A percentile compares a stretch with the other conserved stretches of the same genome.
phyloP scores from a whole-genome alignment of 1,140 invertebrate species.

The Anoplolepis gracilipes region DNA sequence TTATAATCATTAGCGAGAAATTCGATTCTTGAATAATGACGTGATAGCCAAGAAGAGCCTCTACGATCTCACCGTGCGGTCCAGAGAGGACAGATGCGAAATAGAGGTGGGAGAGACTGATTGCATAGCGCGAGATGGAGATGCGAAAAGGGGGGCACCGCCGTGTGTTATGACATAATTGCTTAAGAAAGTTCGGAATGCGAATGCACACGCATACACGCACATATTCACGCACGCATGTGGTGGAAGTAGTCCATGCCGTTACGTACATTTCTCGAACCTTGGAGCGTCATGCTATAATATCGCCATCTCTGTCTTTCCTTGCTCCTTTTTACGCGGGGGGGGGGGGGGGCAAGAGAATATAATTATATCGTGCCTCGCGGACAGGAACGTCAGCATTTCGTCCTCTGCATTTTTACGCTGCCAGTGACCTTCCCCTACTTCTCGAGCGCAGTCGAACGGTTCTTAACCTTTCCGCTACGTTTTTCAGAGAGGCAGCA shows the following conservation, averaged over 20 bases:
- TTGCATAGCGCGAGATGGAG: slow-evolving; percentile 20
- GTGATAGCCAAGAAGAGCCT: slow-evolving; percentile 2
- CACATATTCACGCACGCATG: not conserved
- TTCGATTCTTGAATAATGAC: slow-evolving; percentile 37
- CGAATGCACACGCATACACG: slow-evolving; percentile 19
- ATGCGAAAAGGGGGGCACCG: slow-evolving; percentile 39
- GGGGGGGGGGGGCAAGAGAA: too few species aligned
- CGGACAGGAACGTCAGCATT: not conserved
- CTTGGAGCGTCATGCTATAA: slow-evolving; percentile 26
- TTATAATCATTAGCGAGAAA: slow-evolving; percentile 46
- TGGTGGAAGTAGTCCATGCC: slow-evolving; percentile 61
- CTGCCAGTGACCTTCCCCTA: slow-evolving; percentile 41
- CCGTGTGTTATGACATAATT: slow-evolving; percentile 70
- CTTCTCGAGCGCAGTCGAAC: slow-evolving; percentile 6
- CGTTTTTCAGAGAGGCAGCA: not conserved
- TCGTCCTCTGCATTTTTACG: slow-evolving; percentile 8
- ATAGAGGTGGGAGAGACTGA: not conserved
- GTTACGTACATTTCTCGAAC: slow-evolving; percentile 58
- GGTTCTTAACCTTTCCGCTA: not conserved
- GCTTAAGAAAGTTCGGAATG: slow-evolving; percentile 72
- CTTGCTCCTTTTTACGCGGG: not conserved
- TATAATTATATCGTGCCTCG: slow-evolving; percentile 20
- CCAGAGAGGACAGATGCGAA: not conserved
- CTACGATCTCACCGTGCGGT: not conserved
- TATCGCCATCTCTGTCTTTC: not conserved